Base-by-base conservation (phyloP, 2,797 vertebrate species). In the Betta splendens region DNA sequence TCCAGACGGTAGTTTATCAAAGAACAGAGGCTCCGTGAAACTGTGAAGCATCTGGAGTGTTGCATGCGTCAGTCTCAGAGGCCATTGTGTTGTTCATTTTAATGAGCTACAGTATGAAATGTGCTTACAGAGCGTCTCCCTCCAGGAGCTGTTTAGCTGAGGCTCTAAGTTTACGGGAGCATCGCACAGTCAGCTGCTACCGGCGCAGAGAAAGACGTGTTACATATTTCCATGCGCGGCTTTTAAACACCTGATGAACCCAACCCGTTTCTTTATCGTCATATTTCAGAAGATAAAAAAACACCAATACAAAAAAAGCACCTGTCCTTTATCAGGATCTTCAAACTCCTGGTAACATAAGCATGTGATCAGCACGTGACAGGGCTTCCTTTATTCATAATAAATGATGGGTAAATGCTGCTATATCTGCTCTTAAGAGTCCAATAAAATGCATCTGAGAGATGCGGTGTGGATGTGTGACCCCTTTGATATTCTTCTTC, bases 21-120 rank as follows among this genome's bases (percentile, higher is more conserved):
- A 55, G 60, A 35, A 60, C 22, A 20, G 18, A 7, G 11, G 55
- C 47, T 63, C 11, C 26, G 33, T 2, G 17, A 72, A 61, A 53
- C 17, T 10, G 6, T 28, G 57, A 53, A 61, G 29, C 29, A 4
- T 55, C 28, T 32, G 28, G 46, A 20, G 36, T 44, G 32, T 43
- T 26, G 21, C 10, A 15, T 32, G 22, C 29, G 47, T 45, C 60
- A 57, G 25, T 69, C 57, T 62, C 48, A 52, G 32, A 66, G 40
- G 57, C 13, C 42, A 56, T 38, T 6, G 2, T 17, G 44, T 46
- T 63, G 58, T 43, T 53, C 53, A 46, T 58, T 63, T 70, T 72
- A 77, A 80, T 64, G 57, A 79, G 65, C 29, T 40, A n/a, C n/a
- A n/a, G n/a, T n/a, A 55, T 46, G 35, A 73, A 73, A 77, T 71